A percentile compares a stretch with the other conserved stretches of the same genome.
phyloP scores from a whole-genome alignment of 2,113 vertebrate genomes.

The Platysternon megacephalum region DNA sequence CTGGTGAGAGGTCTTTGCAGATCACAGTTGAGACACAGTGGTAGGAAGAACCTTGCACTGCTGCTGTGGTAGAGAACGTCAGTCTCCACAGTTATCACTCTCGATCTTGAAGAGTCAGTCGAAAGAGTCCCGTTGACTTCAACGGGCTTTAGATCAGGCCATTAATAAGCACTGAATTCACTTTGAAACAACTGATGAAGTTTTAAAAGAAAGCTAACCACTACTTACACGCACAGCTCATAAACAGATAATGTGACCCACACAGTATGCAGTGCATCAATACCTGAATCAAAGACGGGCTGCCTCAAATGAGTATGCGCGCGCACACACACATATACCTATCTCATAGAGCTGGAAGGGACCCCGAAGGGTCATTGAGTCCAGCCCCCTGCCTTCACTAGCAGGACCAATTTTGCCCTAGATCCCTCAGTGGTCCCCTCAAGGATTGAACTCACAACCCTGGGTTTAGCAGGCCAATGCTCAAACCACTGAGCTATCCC shows the following conservation, averaged over 20 bases:
- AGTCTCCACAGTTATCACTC: neutral
- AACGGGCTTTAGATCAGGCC: neutral
- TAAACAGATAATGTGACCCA: neutral
- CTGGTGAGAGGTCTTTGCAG: neutral
- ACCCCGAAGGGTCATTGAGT: too few relatives aligned
- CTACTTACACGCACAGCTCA: neutral
- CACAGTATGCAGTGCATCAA: neutral
- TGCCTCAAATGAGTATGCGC: neutral
- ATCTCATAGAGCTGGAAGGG: too few relatives aligned
- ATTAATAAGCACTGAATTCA: neutral
- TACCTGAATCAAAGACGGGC: neutral
- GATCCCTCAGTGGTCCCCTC: too few relatives aligned
- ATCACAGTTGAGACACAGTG: neutral
- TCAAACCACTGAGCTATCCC: too few relatives aligned
- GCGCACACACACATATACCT: neutral
- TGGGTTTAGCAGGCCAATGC: too few relatives aligned
- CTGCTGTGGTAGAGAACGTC: neutral
- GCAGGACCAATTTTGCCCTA: too few relatives aligned
- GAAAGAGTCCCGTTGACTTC: neutral
- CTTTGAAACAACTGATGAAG: neutral
- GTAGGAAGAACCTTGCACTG: neutral
- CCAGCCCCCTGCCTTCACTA: too few relatives aligned
- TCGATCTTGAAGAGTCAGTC: neutral
- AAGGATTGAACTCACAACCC: too few relatives aligned
- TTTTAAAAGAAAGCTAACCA: constrained; percentile 21